Evolutionary conservation across 2,888 invertebrate species (phyloP).

Genomic region (Ommatoiulus sabulosus): DNA sequence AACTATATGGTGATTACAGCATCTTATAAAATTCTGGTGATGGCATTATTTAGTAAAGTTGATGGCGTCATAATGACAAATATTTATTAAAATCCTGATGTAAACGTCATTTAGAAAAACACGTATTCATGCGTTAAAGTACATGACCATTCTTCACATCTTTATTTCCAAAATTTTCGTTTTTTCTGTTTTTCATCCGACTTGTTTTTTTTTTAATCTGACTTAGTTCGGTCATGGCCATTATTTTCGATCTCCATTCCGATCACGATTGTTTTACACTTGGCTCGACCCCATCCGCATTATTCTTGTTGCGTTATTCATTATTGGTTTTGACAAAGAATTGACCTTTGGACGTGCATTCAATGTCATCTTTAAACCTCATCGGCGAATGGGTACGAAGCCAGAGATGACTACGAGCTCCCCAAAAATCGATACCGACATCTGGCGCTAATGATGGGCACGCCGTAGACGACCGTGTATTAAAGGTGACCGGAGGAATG

Average conservation of each 20-base stretch:
- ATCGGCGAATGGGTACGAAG: background rate
- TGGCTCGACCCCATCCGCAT: background rate
- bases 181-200: too few relatives aligned
- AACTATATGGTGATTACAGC: too few relatives aligned
- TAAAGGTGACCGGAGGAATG: background rate
- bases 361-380: conserved; percentile 40
- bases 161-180: background rate
- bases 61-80: too few relatives aligned
- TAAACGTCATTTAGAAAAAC: too few relatives aligned
- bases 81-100: too few relatives aligned
- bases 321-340: conserved; percentile 43
- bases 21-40: too few relatives aligned
- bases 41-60: too few relatives aligned
- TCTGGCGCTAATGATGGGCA: conserved; percentile 40
- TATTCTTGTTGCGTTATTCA: conserved; percentile 36
- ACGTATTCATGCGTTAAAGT: too few relatives aligned
- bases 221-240: too few relatives aligned
- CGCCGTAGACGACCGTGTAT: background rate
- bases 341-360: conserved; percentile 36
- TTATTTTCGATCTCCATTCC: background rate
- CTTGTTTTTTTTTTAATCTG: too few relatives aligned
- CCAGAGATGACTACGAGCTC: background rate
- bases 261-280: conserved; percentile 36
- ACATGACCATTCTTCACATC: background rate
- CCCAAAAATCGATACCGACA: conserved; percentile 37